phyloP scores from a whole-genome alignment of 1,140 invertebrate species.

The Microplitis demolitor region DNA sequence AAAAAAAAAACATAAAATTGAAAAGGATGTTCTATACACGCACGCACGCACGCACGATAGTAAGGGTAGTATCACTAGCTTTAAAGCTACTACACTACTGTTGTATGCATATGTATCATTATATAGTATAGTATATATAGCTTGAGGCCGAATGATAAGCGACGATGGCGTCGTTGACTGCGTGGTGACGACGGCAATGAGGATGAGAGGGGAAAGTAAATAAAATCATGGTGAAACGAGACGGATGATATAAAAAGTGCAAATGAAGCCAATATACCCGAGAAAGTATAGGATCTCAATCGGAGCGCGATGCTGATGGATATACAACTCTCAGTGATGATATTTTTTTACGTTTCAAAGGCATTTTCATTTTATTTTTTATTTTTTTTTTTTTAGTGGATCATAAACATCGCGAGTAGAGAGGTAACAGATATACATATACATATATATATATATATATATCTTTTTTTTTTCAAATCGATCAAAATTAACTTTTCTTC shows the following conservation, averaged over 20 bases:
- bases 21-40: not conserved
- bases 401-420: too few relatives aligned
- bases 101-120: too few relatives aligned
- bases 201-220: slow-evolving; percentile 4
- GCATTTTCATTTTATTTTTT: slow-evolving; percentile 21
- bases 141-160: slow-evolving; percentile 16
- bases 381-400: not conserved
- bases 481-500: slow-evolving; percentile 44
- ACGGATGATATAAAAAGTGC: slow-evolving; percentile 55
- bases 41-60: not conserved
- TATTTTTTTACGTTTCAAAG: slow-evolving; percentile 35
- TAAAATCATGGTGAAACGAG: slow-evolving; percentile 27
- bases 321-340: slow-evolving; percentile 42
- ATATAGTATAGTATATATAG: too few relatives aligned
- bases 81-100: too few relatives aligned
- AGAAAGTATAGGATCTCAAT: slow-evolving; percentile 37
- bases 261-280: slow-evolving; percentile 58
- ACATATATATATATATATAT: slow-evolving; percentile 40
- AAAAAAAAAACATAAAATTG: not conserved
- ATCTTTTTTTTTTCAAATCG: slow-evolving; percentile 5
- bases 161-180: not conserved
- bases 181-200: too few relatives aligned
- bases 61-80: too few relatives aligned
- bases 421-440: too few relatives aligned
- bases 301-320: slow-evolving; percentile 30